Conservation (phyloP, 2,888 invertebrate genomes). For the Clanis bilineata region DNA sequence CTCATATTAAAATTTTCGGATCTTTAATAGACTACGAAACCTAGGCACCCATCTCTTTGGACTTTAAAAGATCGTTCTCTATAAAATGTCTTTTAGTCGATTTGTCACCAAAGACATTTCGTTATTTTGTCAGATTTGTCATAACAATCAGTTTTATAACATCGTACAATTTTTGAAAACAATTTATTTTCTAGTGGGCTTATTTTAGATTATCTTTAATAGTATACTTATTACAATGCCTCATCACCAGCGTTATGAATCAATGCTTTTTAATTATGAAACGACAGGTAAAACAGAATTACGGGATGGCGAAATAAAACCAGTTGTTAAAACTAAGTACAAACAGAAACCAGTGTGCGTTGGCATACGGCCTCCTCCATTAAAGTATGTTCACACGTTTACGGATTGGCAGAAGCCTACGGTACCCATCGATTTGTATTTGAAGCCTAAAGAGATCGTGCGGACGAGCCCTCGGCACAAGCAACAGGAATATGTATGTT, state of each 20-base stretch:
- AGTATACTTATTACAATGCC: slow-evolving; percentile 13
- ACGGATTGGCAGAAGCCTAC: slow-evolving; percentile 34
- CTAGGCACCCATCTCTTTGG: too few relatives aligned
- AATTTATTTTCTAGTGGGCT: slow-evolving; percentile 20
- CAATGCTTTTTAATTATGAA: slow-evolving; percentile 38
- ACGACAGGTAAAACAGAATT: slow-evolving; percentile 38
- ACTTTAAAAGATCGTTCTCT: too few relatives aligned
- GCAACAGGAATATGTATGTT: slow-evolving; percentile 32
- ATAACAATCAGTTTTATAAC: background rate
- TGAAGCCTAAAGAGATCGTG: slow-evolving; percentile 38
- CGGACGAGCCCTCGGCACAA: slow-evolving; percentile 35
- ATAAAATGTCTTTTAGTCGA: background rate
- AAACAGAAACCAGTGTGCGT: slow-evolving; percentile 25
- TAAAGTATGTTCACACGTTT: slow-evolving; percentile 43
- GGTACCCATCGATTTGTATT: slow-evolving; percentile 36
- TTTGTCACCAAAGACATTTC: too few relatives aligned
- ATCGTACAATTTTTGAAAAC: slow-evolving; percentile 18
- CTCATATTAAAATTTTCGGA: too few relatives aligned
- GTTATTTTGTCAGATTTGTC: background rate
- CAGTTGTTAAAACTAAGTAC: slow-evolving; percentile 29
- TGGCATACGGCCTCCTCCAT: slow-evolving; percentile 24
- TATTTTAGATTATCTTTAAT: slow-evolving; percentile 17
- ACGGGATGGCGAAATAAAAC: slow-evolving; percentile 25
- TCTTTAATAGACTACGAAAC: too few relatives aligned
- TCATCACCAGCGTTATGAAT: slow-evolving; percentile 25